Evolutionary conservation across 2,888 invertebrate genomes (phyloP).

Genomic region (Agrochola circellaris): DNA sequence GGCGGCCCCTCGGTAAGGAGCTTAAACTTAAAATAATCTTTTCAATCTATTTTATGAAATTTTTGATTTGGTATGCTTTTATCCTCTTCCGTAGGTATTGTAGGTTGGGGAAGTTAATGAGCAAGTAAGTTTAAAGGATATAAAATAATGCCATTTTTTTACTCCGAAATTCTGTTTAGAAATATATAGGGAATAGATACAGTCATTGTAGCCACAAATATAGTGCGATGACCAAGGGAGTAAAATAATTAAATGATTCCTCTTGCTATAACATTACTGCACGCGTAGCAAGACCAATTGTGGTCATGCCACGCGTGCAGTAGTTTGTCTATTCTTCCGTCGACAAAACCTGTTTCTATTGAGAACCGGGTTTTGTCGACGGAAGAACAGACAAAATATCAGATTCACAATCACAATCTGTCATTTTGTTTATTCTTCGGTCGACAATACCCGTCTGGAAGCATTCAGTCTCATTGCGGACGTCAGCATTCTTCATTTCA

Average conservation of each 20-base stretch:
- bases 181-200: background rate
- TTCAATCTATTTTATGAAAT: conserved; percentile 36
- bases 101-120: conserved; percentile 2
- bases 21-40: conserved; percentile 53
- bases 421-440: too few species aligned
- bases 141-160: conserved; percentile 1
- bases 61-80: conserved; percentile 34
- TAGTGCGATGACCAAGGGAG: too few species aligned
- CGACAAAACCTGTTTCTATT: too few species aligned
- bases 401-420: too few species aligned
- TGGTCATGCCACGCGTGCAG: too few species aligned
- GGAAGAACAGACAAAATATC: too few species aligned
- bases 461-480: background rate
- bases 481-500: conserved; percentile 1
- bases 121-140: background rate
- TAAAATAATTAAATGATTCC: background rate
- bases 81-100: conserved; percentile 16
- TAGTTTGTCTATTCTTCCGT: too few species aligned
- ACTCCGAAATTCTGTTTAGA: background rate
- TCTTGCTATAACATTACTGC: background rate
- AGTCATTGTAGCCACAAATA: background rate
- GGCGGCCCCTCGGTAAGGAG: conserved; percentile 46
- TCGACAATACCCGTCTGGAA: too few species aligned
- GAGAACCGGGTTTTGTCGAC: too few species aligned
- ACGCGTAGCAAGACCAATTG: too few species aligned